Evolutionary conservation across 2,113 vertebrate species (phyloP).

Genomic region (Circaetus cinerascens): DNA sequence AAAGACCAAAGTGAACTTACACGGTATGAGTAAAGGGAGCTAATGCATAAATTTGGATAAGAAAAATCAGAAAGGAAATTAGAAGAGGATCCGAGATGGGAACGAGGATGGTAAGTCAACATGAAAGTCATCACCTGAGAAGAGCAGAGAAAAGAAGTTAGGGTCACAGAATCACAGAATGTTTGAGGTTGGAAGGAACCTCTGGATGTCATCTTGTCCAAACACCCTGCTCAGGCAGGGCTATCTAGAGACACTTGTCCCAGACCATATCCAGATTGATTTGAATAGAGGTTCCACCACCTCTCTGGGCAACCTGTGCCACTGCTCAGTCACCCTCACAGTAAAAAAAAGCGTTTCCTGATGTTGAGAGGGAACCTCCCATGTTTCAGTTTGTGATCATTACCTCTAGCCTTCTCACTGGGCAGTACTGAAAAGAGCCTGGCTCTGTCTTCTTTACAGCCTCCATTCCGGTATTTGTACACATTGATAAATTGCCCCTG

Average conservation of each 20-base stretch:
- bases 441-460: background rate
- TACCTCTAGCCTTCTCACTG: background rate
- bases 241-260: background rate
- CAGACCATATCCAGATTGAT: background rate
- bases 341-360: background rate
- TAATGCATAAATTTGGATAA: background rate
- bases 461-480: background rate
- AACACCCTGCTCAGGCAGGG: background rate
- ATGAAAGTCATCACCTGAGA: background rate
- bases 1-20: background rate
- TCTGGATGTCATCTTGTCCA: background rate
- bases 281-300: background rate
- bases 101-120: background rate
- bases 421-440: background rate
- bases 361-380: background rate
- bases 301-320: background rate
- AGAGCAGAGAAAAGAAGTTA: background rate
- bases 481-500: accelerated
- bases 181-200: background rate
- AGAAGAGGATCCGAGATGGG: background rate
- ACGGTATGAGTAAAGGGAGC: background rate
- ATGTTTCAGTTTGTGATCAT: background rate
- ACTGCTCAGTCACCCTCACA: background rate
- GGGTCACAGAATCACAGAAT: background rate
- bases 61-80: background rate